Evolutionary conservation across 2,888 invertebrate genomes (phyloP).

Genomic region (Blastobasis adustella): DNA sequence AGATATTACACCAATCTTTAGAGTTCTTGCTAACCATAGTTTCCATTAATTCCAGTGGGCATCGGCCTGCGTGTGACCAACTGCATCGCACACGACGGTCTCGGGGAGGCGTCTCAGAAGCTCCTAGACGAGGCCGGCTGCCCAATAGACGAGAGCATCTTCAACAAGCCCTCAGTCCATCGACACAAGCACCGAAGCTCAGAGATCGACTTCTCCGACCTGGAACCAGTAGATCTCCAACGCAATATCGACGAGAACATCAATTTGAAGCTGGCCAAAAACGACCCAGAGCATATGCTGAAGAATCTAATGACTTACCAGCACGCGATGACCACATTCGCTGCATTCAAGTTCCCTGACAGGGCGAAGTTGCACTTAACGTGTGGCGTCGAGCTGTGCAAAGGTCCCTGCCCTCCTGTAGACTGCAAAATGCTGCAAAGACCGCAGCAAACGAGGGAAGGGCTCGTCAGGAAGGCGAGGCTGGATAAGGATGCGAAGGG

Average conservation of each 20-base stretch:
- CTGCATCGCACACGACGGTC: slow-evolving; percentile 85
- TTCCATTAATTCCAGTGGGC: slow-evolving; percentile 68
- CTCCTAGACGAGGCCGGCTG: slow-evolving; percentile 84
- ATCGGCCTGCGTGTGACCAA: slow-evolving; percentile 84
- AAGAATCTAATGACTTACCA: slow-evolving; percentile 69
- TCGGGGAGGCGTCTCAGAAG: slow-evolving; percentile 83
- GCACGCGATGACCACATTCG: slow-evolving; percentile 78
- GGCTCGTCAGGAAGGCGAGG: slow-evolving; percentile 57
- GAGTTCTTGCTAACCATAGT: background rate
- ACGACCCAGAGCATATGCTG: slow-evolving; percentile 52
- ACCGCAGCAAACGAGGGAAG: slow-evolving; percentile 62
- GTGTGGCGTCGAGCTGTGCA: slow-evolving; percentile 86
- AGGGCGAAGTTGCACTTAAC: slow-evolving; percentile 83
- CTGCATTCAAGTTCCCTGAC: slow-evolving; percentile 89
- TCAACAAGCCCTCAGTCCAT: slow-evolving; percentile 70
- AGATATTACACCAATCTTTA: too few relatives aligned
- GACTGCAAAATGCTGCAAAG: slow-evolving; percentile 60
- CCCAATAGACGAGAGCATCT: slow-evolving; percentile 80
- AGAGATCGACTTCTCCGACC: slow-evolving; percentile 54
- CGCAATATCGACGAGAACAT: slow-evolving; percentile 44
- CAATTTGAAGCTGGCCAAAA: slow-evolving; percentile 39
- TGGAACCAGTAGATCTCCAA: slow-evolving; percentile 45
- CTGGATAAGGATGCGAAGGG: slow-evolving; percentile 71
- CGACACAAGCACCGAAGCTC: slow-evolving; percentile 48
- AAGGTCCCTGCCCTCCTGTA: slow-evolving; percentile 80